Conservation (phyloP, 2,888 invertebrate genomes). For the Catocala fraxini region DNA sequence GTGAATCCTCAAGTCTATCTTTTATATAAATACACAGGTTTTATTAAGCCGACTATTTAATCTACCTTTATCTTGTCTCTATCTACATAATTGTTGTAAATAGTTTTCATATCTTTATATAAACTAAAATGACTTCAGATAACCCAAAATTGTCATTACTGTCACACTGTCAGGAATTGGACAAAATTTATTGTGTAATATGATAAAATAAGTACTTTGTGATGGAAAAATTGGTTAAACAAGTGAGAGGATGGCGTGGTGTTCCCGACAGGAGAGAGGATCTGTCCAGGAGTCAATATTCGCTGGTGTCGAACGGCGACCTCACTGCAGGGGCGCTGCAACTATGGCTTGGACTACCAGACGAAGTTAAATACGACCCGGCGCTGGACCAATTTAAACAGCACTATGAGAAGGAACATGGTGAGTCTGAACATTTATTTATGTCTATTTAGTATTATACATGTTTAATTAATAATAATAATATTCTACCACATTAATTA, state of each 20-base stretch:
- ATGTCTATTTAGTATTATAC: too few relatives aligned
- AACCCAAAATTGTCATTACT: constrained; percentile 7
- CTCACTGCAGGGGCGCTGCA: constrained; percentile 88
- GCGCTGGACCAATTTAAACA: constrained; percentile 88
- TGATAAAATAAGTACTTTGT: constrained; percentile 11
- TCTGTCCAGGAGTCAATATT: constrained; percentile 80
- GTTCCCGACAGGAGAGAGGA: constrained; percentile 77
- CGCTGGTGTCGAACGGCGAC: constrained; percentile 82
- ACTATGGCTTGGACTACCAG: constrained; percentile 89
- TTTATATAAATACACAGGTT: too few relatives aligned
- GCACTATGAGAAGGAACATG: constrained; percentile 83
- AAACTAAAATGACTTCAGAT: constrained; percentile 1
- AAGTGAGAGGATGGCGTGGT: constrained; percentile 64
- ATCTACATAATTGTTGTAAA: too few relatives aligned
- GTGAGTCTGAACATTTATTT: constrained; percentile 58
- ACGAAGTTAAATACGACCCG: constrained; percentile 90
- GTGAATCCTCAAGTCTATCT: too few relatives aligned
- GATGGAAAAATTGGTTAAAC: constrained; percentile 68
- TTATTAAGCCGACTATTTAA: too few relatives aligned
- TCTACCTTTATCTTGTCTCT: too few relatives aligned
- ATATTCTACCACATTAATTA: too few relatives aligned
- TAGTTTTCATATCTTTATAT: too few relatives aligned
- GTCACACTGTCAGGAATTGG: neutral
- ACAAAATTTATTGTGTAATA: neutral
- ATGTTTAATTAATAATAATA: too few relatives aligned